These are phyloP conservation scores for Macropus fuliginosus DNA, from an alignment of 2,797 vertebrate species.

Conservation along the genomic window DNA sequence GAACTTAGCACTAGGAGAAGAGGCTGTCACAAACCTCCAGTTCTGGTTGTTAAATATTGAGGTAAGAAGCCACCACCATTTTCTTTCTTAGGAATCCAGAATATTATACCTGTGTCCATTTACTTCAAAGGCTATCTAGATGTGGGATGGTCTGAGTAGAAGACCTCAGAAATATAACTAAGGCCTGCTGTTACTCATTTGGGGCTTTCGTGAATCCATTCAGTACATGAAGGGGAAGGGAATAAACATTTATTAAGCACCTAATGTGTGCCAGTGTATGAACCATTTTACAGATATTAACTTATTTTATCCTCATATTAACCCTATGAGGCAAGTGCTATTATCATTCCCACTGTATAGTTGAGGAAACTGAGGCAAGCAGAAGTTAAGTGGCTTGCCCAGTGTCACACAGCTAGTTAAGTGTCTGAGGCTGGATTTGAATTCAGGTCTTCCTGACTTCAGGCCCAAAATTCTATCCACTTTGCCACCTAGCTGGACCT, in stretches of 20 bases:
- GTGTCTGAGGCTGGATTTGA: not conserved
- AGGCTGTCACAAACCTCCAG: constrained; percentile 95
- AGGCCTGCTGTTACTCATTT: not conserved
- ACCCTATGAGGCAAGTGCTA: not conserved
- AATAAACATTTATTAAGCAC: not conserved
- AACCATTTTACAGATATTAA: not conserved
- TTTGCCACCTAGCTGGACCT: not conserved
- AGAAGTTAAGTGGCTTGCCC: not conserved
- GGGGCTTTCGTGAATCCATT: not conserved
- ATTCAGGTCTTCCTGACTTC: not conserved
- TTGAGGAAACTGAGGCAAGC: not conserved
- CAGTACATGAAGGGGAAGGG: not conserved
- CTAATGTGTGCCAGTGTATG: not conserved
- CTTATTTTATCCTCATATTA: not conserved
- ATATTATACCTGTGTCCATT: not conserved
- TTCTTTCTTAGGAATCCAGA: not conserved
- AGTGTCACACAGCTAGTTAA: not conserved
- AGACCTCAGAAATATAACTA: not conserved
- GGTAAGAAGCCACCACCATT: constrained; percentile 83
- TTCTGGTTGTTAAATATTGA: constrained; percentile 98
- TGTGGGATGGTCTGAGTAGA: not conserved
- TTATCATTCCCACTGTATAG: not conserved
- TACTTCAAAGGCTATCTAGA: not conserved
- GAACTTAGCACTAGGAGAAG: constrained; percentile 98
- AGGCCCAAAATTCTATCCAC: not conserved